phyloP scores from a whole-genome alignment of 2,113 vertebrate genomes.

The Notothenia rossii region DNA sequence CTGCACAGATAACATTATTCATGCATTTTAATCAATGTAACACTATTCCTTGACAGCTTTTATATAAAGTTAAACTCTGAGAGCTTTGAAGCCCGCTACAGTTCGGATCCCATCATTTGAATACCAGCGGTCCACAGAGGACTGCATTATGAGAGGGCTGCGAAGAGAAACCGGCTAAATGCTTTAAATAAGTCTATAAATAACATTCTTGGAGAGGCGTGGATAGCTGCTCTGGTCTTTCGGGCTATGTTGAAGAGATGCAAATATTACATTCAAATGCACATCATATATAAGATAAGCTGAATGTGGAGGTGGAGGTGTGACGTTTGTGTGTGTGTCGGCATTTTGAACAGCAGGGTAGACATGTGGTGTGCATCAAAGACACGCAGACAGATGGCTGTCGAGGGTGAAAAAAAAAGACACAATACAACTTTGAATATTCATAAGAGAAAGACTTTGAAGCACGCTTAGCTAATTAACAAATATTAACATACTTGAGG shows the following conservation, averaged over 20 bases:
- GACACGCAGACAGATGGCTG: slow-evolving; percentile 76
- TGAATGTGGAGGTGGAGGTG: slow-evolving; percentile 18
- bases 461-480: slow-evolving; percentile 75
- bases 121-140: slow-evolving; percentile 19
- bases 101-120: slow-evolving; percentile 20
- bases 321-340: slow-evolving; percentile 20
- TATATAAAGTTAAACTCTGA: slow-evolving; percentile 12
- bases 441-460: slow-evolving; percentile 78
- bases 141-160: background rate
- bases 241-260: slow-evolving; percentile 28
- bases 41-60: background rate
- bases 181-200: slow-evolving; percentile 25
- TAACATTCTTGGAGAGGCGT: slow-evolving; percentile 8
- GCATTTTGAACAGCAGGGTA: slow-evolving; percentile 65
- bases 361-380: slow-evolving; percentile 79
- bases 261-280: slow-evolving; percentile 27
- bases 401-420: slow-evolving; percentile 40
- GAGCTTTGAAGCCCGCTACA: background rate
- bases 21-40: slow-evolving; percentile 33
- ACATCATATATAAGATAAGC: slow-evolving; percentile 52
- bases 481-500: slow-evolving; percentile 71
- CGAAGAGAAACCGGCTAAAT: slow-evolving; percentile 11
- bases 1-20: slow-evolving; percentile 8
- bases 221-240: slow-evolving; percentile 12
- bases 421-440: slow-evolving; percentile 75